A percentile compares a stretch with the other conserved stretches of the same genome.
Conservation (phyloP, 2,113 vertebrate species). For the Bostrychus sinensis region DNA sequence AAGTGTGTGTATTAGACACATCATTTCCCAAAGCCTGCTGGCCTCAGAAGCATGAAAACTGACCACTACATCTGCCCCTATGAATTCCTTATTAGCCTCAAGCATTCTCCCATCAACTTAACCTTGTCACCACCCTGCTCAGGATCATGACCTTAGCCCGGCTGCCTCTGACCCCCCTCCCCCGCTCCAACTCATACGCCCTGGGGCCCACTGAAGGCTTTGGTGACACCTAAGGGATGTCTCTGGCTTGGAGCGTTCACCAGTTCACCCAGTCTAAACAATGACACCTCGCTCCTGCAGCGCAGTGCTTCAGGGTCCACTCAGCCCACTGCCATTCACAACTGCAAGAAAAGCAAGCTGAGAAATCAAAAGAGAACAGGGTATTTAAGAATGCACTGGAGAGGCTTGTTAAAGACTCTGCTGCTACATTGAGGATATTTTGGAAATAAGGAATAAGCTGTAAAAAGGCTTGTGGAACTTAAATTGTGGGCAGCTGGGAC, state of each 20-base stretch:
- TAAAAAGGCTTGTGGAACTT: conserved; percentile 50
- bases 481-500: conserved; percentile 45
- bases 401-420: conserved; percentile 35
- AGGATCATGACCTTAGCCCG: conserved; percentile 49
- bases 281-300: conserved; percentile 23
- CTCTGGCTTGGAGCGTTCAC: conserved; percentile 33
- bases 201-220: conserved; percentile 37
- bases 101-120: conserved; percentile 55
- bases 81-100: conserved; percentile 43
- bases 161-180: conserved; percentile 32
- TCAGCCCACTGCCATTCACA: conserved; percentile 17
- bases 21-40: conserved; percentile 31
- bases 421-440: conserved; percentile 37
- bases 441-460: conserved; percentile 40
- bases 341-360: conserved; percentile 37
- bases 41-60: conserved; percentile 22
- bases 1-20: not conserved
- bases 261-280: conserved; percentile 46
- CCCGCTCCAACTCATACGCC: conserved; percentile 45
- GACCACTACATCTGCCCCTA: conserved; percentile 30
- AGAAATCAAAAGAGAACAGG: conserved; percentile 34
- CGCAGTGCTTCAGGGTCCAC: conserved; percentile 20
- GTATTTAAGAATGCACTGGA: conserved; percentile 28
- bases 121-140: conserved; percentile 58
- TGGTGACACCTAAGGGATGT: conserved; percentile 58